These are phyloP conservation scores for Tragopan temminckii DNA, from an alignment of 2,797 vertebrate species.

Conservation along the genomic window DNA sequence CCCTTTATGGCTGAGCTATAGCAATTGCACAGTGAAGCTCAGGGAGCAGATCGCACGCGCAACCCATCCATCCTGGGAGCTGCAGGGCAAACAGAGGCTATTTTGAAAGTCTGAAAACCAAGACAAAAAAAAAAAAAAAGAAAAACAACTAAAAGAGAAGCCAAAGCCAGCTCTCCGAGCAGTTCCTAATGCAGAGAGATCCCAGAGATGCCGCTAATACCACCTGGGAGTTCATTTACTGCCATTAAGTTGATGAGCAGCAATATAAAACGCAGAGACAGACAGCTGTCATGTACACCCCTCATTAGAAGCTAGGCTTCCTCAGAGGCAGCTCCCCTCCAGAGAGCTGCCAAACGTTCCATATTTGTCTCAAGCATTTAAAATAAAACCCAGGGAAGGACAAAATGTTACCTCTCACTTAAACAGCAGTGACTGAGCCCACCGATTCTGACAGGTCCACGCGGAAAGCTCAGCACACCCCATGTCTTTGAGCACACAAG, in stretches of 20 bases:
- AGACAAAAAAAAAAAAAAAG: not conserved
- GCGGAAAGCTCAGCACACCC: not conserved
- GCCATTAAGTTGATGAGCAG: slow-evolving; percentile 53
- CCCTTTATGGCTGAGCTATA: not conserved
- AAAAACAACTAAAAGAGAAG: not conserved
- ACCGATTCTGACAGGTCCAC: accelerated
- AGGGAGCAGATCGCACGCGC: accelerated
- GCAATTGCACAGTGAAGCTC: not conserved
- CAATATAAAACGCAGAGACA: not conserved
- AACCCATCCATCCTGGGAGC: not conserved
- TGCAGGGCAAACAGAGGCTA: not conserved
- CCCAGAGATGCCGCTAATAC: not conserved
- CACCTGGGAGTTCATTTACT: slow-evolving; percentile 46
- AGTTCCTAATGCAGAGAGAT: not conserved
- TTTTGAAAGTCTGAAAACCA: slow-evolving; percentile 3
- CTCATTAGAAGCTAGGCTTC: not conserved
- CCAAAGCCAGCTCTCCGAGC: not conserved
- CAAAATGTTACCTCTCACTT: not conserved
- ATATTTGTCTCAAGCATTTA: not conserved
- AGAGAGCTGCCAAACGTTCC: not conserved
- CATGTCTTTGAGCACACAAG: accelerated
- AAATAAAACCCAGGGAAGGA: not conserved
- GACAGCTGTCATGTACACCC: not conserved
- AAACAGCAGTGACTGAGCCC: not conserved
- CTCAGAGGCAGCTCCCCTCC: not conserved